phyloP scores from a whole-genome alignment of 1,140 invertebrate genomes.

The Drosophila lacertosa region DNA sequence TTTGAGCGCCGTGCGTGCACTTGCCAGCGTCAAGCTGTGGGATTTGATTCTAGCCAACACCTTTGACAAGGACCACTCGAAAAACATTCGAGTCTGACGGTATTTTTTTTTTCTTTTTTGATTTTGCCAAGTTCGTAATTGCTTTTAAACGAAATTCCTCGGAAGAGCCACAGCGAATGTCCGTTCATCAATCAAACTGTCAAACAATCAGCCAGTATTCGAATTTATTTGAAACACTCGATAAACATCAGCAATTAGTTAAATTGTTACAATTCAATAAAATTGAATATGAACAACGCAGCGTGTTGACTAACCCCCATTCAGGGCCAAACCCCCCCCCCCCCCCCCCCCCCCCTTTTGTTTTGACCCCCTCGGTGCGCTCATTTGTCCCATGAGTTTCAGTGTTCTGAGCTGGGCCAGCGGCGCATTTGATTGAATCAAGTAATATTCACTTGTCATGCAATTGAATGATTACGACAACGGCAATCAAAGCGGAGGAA shows the following conservation, averaged over 20 bases:
- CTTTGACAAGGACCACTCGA: conserved; percentile 61
- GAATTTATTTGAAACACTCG: conserved; percentile 43
- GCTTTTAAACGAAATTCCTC: conserved; percentile 73
- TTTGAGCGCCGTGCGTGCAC: conserved; percentile 35
- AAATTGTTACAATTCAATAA: conserved; percentile 49
- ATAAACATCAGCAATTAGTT: conserved; percentile 62
- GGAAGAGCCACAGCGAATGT: conserved; percentile 8
- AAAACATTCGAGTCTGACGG: neutral
- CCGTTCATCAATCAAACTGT: conserved; percentile 40
- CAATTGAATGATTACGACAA: conserved; percentile 66
- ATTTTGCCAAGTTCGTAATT: conserved; percentile 66
- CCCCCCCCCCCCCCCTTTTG: neutral
- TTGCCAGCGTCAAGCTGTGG: conserved; percentile 35
- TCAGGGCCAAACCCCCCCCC: too few relatives aligned
- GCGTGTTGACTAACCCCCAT: neutral
- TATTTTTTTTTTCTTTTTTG: too few relatives aligned
- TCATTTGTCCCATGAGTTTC: conserved; percentile 21
- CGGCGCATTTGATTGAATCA: conserved; percentile 65
- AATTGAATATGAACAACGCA: conserved; percentile 35
- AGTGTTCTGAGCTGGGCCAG: conserved; percentile 49
- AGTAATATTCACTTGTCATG: conserved; percentile 72
- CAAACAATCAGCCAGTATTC: conserved; percentile 43
- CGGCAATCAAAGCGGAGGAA: conserved; percentile 33
- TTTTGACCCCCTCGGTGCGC: too few relatives aligned
- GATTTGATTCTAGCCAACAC: conserved; percentile 59